Evolutionary conservation across 2,113 vertebrate genomes (phyloP).

Genomic region (Taxidea taxus): DNA sequence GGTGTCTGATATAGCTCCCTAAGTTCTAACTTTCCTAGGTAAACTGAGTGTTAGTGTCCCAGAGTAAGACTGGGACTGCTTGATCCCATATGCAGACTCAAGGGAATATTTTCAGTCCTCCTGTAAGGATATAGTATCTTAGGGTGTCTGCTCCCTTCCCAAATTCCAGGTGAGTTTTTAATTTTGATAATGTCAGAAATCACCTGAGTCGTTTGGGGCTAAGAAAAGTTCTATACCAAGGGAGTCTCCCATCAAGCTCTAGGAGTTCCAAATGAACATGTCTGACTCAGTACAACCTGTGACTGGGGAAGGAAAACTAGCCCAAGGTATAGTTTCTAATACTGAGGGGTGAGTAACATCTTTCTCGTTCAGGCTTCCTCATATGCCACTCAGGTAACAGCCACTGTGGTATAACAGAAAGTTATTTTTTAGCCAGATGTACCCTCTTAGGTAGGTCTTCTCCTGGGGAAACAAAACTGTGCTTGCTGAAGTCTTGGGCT

Average conservation of each 20-base stretch:
- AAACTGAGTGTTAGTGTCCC: not conserved
- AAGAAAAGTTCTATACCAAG: not conserved
- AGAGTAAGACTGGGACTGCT: not conserved
- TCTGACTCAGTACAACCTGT: not conserved
- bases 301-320: not conserved
- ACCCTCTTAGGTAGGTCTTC: not conserved
- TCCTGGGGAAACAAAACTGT: not conserved
- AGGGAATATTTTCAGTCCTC: not conserved
- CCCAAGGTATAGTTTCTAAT: not conserved
- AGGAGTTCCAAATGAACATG: not conserved
- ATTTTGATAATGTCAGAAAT: not conserved
- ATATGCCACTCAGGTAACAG: not conserved
- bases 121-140: not conserved
- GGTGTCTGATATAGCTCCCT: not conserved
- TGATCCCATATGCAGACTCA: not conserved
- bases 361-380: not conserved
- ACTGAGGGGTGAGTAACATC: not conserved
- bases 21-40: not conserved
- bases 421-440: not conserved
- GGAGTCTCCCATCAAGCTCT: not conserved
- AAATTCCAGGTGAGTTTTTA: not conserved
- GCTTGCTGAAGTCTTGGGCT: not conserved
- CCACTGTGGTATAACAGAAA: not conserved
- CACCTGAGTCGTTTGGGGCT: not conserved
- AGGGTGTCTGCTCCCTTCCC: not conserved